Base-by-base conservation (phyloP, 2,113 vertebrate genomes). In the Bubo scandiacus region DNA sequence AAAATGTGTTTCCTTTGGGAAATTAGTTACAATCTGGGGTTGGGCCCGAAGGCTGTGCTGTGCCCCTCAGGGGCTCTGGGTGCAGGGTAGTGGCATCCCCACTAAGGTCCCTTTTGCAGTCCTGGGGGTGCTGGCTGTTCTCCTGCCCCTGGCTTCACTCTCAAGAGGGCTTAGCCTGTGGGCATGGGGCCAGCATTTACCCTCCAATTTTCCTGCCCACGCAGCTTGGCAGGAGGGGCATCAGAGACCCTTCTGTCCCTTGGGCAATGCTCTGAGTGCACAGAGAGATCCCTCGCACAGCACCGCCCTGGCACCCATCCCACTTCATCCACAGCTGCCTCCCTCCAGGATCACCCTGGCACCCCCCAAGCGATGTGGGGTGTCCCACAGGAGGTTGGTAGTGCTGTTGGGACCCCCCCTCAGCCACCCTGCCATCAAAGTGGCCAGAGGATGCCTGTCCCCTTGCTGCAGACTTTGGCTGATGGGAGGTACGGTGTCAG, bases 361-460 rank as follows among this genome's bases (percentile, higher is more conserved):
- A 77, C 6, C 19, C 15, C 52, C 25, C 2, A 1, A 52, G 52
- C 2, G 2, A 40, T 30, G n/a, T 22, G 20, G 5, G 25, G 11
- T 81, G 51, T 71, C 43, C 55, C 66, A 55, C 54, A 8, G 18
- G 73, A 81, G 36, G 25, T 49, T 66, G 68, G 29, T 36, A 73
- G 43, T 30, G 68, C 34, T 73, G 59, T 36, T 15, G 52, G 40
- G 43, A 26, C 20, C 17, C 32, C 6, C n/a, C 6, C 45, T 68
- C 49, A 81, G 45, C 21, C 19, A 66, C 57, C 10, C 55, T 43
- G 40, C 38, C 23, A 27, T 25, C 2, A 2, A 20, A 77, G 26
- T 7, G 57, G n/a, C 7, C 29, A 40, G 20, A 67, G 78, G 59
- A 22, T 59, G 26, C 30, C 34, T 36, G 26, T 59, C 26, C 51